Percentiles rank a stretch among this genome's conserved stretches.
Conservation (phyloP, 2,797 vertebrate species). For the Otus scops region DNA sequence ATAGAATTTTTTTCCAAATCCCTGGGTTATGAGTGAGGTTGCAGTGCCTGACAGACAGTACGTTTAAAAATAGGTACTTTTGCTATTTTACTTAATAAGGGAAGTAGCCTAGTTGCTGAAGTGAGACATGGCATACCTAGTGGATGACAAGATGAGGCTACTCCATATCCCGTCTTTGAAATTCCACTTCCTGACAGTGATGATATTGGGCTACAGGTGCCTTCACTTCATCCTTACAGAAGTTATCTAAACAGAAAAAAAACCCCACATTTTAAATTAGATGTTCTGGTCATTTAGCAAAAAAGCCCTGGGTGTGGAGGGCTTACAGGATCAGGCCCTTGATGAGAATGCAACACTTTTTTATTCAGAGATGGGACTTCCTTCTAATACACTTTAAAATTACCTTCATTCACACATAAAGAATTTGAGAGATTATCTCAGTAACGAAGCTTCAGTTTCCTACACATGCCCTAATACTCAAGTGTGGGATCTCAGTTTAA, state of each 20-base stretch:
- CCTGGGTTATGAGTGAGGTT: not conserved
- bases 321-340: not conserved
- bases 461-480: not conserved
- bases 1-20: not conserved
- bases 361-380: not conserved
- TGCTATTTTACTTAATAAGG: not conserved
- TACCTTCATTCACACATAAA: conserved; percentile 23
- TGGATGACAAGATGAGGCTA: not conserved
- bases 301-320: not conserved
- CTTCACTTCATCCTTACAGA: not conserved
- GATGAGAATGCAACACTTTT: not conserved
- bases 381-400: not conserved
- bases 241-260: not conserved
- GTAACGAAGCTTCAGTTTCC: conserved; percentile 33
- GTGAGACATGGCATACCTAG: not conserved
- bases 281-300: not conserved
- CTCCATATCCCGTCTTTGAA: not conserved
- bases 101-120: not conserved
- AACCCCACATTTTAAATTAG: not conserved
- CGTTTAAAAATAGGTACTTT: not conserved
- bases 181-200: not conserved
- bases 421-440: conserved; percentile 34
- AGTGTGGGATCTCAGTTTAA: conserved; percentile 18
- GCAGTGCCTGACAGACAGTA: not conserved
- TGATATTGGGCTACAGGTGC: not conserved